Percentiles rank a stretch among this genome's conserved stretches.
These are phyloP conservation scores for Drosophila phalerata DNA, from an alignment of 2,888 invertebrate genomes.

Conservation along the genomic window DNA sequence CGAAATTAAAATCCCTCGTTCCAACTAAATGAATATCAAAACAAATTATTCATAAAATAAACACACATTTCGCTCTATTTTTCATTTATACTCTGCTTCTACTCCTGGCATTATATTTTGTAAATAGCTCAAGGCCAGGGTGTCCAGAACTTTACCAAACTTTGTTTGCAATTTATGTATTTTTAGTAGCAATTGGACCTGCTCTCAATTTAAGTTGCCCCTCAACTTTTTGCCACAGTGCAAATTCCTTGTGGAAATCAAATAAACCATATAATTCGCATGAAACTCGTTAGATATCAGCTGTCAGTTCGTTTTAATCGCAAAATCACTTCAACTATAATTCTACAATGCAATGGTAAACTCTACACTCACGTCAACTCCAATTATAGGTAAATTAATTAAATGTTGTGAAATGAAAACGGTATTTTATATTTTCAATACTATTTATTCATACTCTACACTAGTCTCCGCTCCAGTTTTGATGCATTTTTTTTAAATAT, in stretches of 20 bases:
- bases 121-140: conserved; percentile 21
- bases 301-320: conserved; percentile 1
- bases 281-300: neutral
- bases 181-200: conserved; percentile 19
- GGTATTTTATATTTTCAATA: neutral
- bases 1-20: neutral
- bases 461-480: neutral
- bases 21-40: conserved; percentile 5
- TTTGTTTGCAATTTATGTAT: conserved; percentile 17
- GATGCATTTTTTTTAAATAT: neutral
- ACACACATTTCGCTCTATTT: conserved; percentile 18
- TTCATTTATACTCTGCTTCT: neutral
- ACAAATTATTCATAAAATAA: conserved; percentile 23
- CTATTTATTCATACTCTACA: neutral
- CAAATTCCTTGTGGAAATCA: conserved; percentile 21
- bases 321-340: conserved; percentile 2
- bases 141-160: conserved; percentile 11
- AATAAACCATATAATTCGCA: conserved; percentile 21
- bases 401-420: neutral
- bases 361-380: neutral
- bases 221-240: conserved; percentile 14
- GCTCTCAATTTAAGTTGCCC: conserved; percentile 35
- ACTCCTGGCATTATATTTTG: conserved; percentile 10
- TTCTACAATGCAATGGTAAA: neutral
- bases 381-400: neutral